Conservation (phyloP, 2,113 vertebrate species). For the Orycteropus afer region DNA sequence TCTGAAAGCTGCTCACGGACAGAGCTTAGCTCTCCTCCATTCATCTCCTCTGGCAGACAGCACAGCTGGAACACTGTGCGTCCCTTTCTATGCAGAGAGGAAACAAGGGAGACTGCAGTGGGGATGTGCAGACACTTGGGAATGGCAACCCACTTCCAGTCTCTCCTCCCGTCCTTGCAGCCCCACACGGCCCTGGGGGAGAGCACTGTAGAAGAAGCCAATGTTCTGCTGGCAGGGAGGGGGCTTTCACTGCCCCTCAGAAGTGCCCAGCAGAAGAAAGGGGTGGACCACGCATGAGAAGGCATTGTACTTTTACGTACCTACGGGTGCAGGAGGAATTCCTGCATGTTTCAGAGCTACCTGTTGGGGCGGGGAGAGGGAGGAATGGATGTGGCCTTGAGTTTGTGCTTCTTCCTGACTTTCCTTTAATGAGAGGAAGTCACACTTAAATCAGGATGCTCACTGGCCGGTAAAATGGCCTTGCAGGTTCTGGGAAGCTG, state of each 20-base stretch:
- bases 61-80: background rate
- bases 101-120: fast-evolving
- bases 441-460: background rate
- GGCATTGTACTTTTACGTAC: no score
- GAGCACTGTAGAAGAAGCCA: no score
- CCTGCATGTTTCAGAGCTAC: background rate
- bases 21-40: background rate
- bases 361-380: background rate
- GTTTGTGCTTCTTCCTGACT: slow-evolving; percentile 40
- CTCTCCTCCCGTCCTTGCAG: background rate
- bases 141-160: background rate
- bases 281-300: background rate
- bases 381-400: background rate
- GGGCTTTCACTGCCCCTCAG: background rate
- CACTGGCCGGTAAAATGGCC: background rate
- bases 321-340: background rate
- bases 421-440: background rate
- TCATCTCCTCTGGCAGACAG: background rate
- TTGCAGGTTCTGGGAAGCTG: background rate
- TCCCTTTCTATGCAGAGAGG: slow-evolving; percentile 1
- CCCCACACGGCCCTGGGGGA: background rate
- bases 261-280: background rate
- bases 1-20: background rate
- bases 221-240: background rate
- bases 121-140: background rate